A percentile compares a stretch with the other conserved stretches of the same genome.
phyloP scores from a whole-genome alignment of 2,113 vertebrate species.

The Syngnathus typhle region DNA sequence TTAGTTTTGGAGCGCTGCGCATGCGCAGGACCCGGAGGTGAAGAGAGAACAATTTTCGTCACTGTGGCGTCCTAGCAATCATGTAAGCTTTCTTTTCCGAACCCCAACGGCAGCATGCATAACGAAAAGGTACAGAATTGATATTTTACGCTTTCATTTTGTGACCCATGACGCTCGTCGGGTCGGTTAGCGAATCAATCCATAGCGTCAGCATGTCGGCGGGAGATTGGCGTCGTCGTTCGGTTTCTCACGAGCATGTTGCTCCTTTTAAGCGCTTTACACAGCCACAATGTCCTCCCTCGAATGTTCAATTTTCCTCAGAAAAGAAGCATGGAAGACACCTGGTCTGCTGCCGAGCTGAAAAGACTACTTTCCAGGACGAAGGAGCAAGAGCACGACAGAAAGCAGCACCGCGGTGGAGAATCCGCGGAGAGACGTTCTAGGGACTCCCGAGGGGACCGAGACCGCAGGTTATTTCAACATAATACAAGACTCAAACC shows the following conservation, averaged over 20 bases:
- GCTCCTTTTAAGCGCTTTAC: background rate
- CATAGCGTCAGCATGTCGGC: background rate
- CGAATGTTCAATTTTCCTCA: constrained; percentile 38
- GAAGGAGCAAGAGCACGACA: constrained; percentile 18
- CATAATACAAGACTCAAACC: background rate
- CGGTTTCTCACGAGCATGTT: background rate
- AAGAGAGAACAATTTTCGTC: background rate
- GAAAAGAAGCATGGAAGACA: constrained; percentile 88
- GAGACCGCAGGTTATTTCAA: constrained; percentile 25
- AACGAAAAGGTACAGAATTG: constrained; percentile 55
- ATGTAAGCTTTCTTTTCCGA: constrained; percentile 12
- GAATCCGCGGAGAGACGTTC: constrained; percentile 56
- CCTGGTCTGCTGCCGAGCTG: constrained; percentile 88
- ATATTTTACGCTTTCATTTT: fast-evolving
- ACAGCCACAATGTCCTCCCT: background rate
- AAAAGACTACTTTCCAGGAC: constrained; percentile 72
- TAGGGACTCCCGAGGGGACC: constrained; percentile 49
- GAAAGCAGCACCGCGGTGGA: constrained; percentile 43
- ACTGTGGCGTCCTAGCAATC: constrained; percentile 58
- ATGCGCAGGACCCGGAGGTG: constrained; percentile 23
- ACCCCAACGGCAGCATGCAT: constrained; percentile 47
- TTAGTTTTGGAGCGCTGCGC: constrained; percentile 53
- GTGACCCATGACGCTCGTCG: background rate
- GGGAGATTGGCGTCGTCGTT: background rate
- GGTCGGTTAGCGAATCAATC: background rate